Evolutionary conservation across 2,797 vertebrate species (phyloP), one percentile per base, ranked within the genome.

Genomic region (Acipenser transmontanus): DNA sequence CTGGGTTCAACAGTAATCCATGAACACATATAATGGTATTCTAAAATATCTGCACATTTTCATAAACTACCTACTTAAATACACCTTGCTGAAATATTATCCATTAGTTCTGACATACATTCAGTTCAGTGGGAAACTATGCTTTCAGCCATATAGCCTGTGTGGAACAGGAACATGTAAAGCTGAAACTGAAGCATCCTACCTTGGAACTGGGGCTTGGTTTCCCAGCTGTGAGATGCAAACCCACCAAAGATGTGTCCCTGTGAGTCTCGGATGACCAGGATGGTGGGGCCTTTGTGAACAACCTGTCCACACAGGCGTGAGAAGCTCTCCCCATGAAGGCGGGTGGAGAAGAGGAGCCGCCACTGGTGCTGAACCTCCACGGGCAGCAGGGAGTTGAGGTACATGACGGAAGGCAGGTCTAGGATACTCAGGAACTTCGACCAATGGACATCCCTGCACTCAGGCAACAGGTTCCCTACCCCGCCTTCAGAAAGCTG

Each of bases 171-270:
- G 34, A 34, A 34, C 34, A 34, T 34, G 4, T 34, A 34, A 34
- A 34, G 34, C 34, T 34, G 34, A 34, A 34, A 34, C 34, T 34
- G 56, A 10, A 70, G 34, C 34, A 1, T 50, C 88, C 88, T 74
- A 97, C 97, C 97, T 84, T 98, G 97, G 73, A 96, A 99, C 78
- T 97, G 93, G 49, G 97, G 95, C 73, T 94, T 98, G 62, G 92
- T 65, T 68, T 94, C 93, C 97, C 95, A 99, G 73, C 85, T 82
- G 0, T 89, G 88, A 14, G 97, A 97, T 0, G 95, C 91, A 7
- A 95, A 98, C 9, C 95, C 95, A 1, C 97, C 97, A 1, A 99
- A 99, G 13, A 95, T 69, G 8, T 92, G 85, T 5, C 93, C 94
- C 1, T 89, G 88, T 0, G 68, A 71, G 82, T 99, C 97, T 74